Evolutionary conservation across 2,113 vertebrate genomes (phyloP), one percentile per base, ranked within the genome.

Genomic region (Zeus faber): DNA sequence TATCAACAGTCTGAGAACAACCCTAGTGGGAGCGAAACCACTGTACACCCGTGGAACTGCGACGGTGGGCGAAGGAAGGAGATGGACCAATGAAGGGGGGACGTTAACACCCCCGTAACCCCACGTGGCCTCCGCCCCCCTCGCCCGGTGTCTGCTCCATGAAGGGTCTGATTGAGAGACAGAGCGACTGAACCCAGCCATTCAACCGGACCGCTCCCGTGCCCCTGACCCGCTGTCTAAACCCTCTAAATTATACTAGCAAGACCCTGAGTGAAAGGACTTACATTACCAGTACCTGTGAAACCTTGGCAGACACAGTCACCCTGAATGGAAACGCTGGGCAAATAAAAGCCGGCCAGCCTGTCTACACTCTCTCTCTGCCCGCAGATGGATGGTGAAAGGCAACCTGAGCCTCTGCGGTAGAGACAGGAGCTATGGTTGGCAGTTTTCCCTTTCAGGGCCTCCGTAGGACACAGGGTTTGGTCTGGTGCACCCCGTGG

Each of bases 301-400:
- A 84, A 75, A 72, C 64, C 55, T 86, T 86, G 84, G 87, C 82
- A 82, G 67, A 62, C 56, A 66, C 71, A 62, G 54, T 69, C 73
- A 74, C 70, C 61, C 64, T 70, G 70, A 85, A 84, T 90, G 85
- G 84, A 88, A 88, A 86, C 65, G 26, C 70, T 73, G 70, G 79
- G 61, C 84, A 84, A 81, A 89, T 84, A 80, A 82, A 90, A 87
- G 77, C 51, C 61, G 78, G 49, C 79, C 62, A 50, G 77, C 62
- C 85, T 89, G 85, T 88, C 85, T 88, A 72, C 87, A 84, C 86
- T 76, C 74, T 83, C 80, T 80, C 73, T 74, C 63, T 82, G 67
- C 72, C 79, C 70, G 65, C 81, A 87, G 80, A 85, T 71, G 79
- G 75, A 84, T 82, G 85, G 76, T 81, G 79, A 87, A 85, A 85